These are phyloP conservation scores for Ardeotis arabs DNA, from an alignment of 2,113 vertebrate species.

Conservation along the genomic window DNA sequence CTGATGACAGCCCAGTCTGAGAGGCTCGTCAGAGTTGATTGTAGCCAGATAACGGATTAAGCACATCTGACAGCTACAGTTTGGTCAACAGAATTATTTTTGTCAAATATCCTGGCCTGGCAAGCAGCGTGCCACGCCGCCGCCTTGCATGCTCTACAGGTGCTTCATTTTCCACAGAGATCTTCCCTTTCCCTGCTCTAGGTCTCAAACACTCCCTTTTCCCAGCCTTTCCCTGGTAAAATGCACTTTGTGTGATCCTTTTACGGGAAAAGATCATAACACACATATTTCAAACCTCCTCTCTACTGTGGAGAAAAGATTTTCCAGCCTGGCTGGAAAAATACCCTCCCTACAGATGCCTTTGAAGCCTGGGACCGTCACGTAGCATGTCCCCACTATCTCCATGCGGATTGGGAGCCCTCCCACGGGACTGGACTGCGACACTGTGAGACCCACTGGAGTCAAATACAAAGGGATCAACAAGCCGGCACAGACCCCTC, in stretches of 20 bases:
- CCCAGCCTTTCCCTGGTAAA: not conserved
- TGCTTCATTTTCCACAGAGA: fast-evolving
- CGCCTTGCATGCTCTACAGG: fast-evolving
- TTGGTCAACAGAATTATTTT: conserved; percentile 18
- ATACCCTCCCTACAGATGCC: no score
- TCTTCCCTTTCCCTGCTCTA: not conserved
- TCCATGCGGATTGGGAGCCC: not conserved
- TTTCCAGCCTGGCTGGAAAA: not conserved
- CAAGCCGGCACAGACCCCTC: fast-evolving
- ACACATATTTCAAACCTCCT: fast-evolving
- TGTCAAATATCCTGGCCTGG: not conserved
- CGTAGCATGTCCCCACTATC: fast-evolving
- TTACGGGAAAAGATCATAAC: not conserved
- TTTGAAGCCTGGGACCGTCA: fast-evolving
- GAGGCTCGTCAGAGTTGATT: conserved; percentile 35
- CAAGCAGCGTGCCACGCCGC: fast-evolving
- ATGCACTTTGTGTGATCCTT: not conserved
- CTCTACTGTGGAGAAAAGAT: not conserved
- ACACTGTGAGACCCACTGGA: fast-evolving
- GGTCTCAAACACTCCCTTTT: not conserved
- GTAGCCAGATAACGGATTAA: conserved; percentile 53
- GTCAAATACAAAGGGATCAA: not conserved
- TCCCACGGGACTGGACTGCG: fast-evolving
- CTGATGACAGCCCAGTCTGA: conserved; percentile 13
- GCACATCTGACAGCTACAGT: not conserved